These are phyloP conservation scores for Tetramorium parvispinum DNA, from an alignment of 1,140 invertebrate genomes.

Conservation along the genomic window DNA sequence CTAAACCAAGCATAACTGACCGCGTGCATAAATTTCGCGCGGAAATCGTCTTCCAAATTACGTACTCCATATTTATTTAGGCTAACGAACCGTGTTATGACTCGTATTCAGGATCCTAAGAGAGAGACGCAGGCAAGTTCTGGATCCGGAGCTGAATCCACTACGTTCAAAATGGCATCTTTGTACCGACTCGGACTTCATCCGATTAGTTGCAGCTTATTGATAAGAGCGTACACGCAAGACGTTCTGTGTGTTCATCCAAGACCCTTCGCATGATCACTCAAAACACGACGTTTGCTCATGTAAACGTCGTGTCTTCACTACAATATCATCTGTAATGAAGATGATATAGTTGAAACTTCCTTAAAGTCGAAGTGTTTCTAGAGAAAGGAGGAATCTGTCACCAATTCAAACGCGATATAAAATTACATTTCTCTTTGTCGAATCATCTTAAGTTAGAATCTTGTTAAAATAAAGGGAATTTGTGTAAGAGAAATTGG, in stretches of 20 bases:
- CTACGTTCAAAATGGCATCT: conserved; percentile 8
- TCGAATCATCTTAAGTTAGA: not conserved
- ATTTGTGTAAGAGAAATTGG: not conserved
- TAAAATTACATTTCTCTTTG: not conserved
- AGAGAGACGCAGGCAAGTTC: not conserved
- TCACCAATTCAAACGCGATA: not conserved
- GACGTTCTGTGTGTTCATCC: conserved; percentile 19
- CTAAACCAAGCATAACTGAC: conserved; percentile 27
- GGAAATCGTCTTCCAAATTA: conserved; percentile 51
- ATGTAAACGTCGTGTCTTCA: not conserved
- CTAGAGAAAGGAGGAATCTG: not conserved
- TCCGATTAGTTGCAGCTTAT: conserved; percentile 41
- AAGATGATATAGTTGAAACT: not conserved
- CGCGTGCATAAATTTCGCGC: conserved; percentile 36
- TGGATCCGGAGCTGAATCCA: not conserved
- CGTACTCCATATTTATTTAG: conserved; percentile 56
- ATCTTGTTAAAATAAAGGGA: not conserved
- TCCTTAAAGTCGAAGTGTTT: not conserved
- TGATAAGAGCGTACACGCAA: conserved; percentile 45
- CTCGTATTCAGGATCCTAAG: conserved; percentile 29
- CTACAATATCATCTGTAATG: not conserved
- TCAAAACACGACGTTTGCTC: not conserved
- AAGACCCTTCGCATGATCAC: not conserved
- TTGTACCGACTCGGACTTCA: conserved; percentile 20
- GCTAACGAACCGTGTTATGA: conserved; percentile 52